Percentiles rank a stretch among this genome's conserved stretches.
phyloP scores from a whole-genome alignment of 2,888 invertebrate genomes.

The Calameuta idolon region DNA sequence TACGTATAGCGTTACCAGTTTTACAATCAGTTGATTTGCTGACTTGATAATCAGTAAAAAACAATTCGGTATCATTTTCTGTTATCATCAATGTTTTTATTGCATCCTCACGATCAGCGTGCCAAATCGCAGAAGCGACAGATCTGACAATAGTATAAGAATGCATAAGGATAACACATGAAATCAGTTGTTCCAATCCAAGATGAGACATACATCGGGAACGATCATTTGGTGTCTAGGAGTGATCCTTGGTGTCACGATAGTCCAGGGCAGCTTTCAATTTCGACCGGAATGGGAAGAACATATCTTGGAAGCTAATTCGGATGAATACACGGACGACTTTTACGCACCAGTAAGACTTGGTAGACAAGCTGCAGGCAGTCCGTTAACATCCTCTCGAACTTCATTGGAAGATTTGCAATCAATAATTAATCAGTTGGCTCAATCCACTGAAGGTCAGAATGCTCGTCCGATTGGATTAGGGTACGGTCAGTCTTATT shows the following conservation, averaged over 20 bases:
- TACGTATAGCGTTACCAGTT: background rate
- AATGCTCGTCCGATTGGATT: background rate
- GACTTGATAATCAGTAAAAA: background rate
- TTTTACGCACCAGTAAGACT: background rate
- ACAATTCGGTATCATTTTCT: background rate
- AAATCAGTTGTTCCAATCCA: background rate
- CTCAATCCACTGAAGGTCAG: background rate
- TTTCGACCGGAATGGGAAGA: background rate
- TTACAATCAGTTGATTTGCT: background rate
- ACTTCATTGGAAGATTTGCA: background rate
- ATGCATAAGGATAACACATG: background rate
- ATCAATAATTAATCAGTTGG: background rate
- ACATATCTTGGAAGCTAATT: background rate
- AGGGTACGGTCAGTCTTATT: background rate
- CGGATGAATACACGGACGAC: background rate
- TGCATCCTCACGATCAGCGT: constrained; percentile 36
- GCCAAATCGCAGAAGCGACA: constrained; percentile 23
- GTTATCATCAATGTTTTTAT: background rate
- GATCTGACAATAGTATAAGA: constrained; percentile 31
- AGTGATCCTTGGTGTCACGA: background rate
- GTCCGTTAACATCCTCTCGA: background rate
- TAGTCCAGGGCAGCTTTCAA: background rate
- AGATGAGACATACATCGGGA: background rate
- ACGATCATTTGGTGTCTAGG: background rate
- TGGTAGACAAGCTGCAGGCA: background rate